Percentiles rank a stretch among this genome's conserved stretches.
Evolutionary conservation across 2,113 vertebrate genomes (phyloP).

Genomic region (Hemichromis elongatus): DNA sequence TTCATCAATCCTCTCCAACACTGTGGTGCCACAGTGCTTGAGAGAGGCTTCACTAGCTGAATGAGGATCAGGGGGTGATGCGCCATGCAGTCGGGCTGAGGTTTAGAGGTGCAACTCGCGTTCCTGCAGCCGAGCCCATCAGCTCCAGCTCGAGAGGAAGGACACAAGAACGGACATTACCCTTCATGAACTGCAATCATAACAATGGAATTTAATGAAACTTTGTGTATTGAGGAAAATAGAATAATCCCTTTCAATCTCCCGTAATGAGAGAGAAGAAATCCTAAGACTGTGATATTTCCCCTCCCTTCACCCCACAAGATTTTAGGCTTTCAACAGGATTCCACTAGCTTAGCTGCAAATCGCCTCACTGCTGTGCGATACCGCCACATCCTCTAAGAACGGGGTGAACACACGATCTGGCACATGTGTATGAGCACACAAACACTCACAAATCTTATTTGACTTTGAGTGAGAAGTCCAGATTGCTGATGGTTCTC

Average conservation of each 20-base stretch:
- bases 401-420: conserved; percentile 45
- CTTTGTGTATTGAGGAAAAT: conserved; percentile 63
- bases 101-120: conserved; percentile 35
- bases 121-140: not conserved
- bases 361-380: conserved; percentile 66
- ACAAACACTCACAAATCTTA: conserved; percentile 33
- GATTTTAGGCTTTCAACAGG: conserved; percentile 72
- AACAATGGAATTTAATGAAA: conserved; percentile 67
- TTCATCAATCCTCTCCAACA: conserved; percentile 54
- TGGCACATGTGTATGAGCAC: conserved; percentile 26
- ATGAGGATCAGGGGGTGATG: conserved; percentile 57
- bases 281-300: conserved; percentile 72
- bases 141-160: conserved; percentile 2
- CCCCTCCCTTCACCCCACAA: conserved; percentile 66
- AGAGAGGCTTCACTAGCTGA: conserved; percentile 48
- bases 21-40: conserved; percentile 39
- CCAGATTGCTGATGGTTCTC: conserved; percentile 64
- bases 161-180: conserved; percentile 45
- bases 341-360: conserved; percentile 71
- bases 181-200: conserved; percentile 34
- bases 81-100: conserved; percentile 32
- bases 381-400: conserved; percentile 57
- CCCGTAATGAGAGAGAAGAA: conserved; percentile 68
- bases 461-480: conserved; percentile 62
- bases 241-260: conserved; percentile 70